These are phyloP conservation scores for Palaemon carinicauda DNA, from an alignment of 1,140 invertebrate species.

Conservation along the genomic window DNA sequence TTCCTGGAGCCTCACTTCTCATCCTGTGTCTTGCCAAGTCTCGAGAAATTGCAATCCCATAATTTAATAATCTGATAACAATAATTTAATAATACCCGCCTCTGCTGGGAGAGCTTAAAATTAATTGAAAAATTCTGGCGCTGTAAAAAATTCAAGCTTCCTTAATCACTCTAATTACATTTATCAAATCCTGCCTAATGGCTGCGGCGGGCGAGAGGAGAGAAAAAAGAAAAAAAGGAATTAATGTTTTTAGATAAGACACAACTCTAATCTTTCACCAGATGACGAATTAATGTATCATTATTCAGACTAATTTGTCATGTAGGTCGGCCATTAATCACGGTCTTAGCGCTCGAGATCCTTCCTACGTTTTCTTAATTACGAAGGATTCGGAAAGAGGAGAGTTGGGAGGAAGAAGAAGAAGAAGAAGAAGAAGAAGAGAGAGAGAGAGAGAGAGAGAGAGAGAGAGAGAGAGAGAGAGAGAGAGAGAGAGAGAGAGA, in stretches of 20 bases:
- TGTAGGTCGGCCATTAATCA: slow-evolving; percentile 53
- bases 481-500: no score
- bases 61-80: slow-evolving; percentile 31
- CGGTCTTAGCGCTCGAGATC: slow-evolving; percentile 45
- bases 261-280: slow-evolving; percentile 24
- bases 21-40: no score
- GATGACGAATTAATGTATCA: slow-evolving; percentile 54
- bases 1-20: not conserved
- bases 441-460: no score
- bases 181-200: slow-evolving; percentile 51
- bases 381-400: slow-evolving; percentile 33
- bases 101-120: slow-evolving; percentile 29
- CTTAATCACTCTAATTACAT: slow-evolving; percentile 51
- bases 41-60: slow-evolving; percentile 13
- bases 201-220: not conserved
- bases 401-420: no score
- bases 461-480: no score
- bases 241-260: slow-evolving; percentile 53
- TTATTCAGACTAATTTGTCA: slow-evolving; percentile 56
- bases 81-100: not conserved
- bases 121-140: slow-evolving; percentile 49
- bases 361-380: slow-evolving; percentile 54
- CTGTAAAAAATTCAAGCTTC: slow-evolving; percentile 39
- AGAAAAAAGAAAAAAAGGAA: not conserved
- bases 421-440: no score